phyloP scores from a whole-genome alignment of 2,797 vertebrate species.

The Premnoplex brunnescens region DNA sequence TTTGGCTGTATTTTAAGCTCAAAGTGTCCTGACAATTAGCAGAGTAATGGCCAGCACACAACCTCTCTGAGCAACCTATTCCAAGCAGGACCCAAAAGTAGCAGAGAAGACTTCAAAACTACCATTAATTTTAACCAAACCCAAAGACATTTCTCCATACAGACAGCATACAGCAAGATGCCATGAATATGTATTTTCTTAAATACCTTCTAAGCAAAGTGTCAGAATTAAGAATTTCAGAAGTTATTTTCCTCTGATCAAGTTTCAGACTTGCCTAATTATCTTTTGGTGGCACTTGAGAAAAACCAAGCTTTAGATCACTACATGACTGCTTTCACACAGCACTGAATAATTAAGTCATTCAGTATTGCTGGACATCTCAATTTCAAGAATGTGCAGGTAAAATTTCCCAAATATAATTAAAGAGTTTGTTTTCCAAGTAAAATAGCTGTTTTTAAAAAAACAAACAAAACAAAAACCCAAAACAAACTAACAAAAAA shows the following conservation, averaged over 20 bases:
- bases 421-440: neutral
- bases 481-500: neutral
- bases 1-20: neutral
- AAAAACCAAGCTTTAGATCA: neutral
- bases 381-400: neutral
- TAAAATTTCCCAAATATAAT: neutral
- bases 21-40: neutral
- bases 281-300: neutral
- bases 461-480: neutral
- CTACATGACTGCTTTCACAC: neutral
- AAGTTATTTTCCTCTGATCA: neutral
- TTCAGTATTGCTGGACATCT: neutral
- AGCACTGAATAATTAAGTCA: neutral
- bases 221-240: neutral
- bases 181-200: neutral
- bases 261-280: neutral
- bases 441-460: neutral
- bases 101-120: neutral
- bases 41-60: neutral
- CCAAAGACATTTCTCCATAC: neutral
- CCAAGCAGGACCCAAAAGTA: neutral
- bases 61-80: neutral
- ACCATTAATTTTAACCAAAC: neutral
- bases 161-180: neutral
- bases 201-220: neutral